Conservation (phyloP, 1,140 invertebrate genomes). For the Odontomachus brunneus region DNA sequence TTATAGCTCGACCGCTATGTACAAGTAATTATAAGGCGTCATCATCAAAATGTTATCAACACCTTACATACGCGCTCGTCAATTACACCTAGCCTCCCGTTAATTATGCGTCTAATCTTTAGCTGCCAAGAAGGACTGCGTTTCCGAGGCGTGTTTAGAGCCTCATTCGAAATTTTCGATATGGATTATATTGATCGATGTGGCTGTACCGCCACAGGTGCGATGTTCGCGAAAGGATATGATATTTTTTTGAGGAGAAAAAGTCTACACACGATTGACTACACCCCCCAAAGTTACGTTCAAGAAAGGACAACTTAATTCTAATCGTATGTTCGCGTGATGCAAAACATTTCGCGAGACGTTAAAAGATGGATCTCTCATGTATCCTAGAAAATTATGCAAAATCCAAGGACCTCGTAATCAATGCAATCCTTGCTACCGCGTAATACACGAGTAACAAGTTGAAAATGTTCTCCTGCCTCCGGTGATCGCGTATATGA, state of each 20-base stretch:
- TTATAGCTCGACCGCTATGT: constrained; percentile 43
- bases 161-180: constrained; percentile 1
- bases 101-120: constrained; percentile 16
- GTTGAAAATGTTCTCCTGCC: neutral
- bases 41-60: constrained; percentile 35
- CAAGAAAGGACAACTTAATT: constrained; percentile 38
- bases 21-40: constrained; percentile 56
- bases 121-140: constrained; percentile 41
- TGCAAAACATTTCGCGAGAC: constrained; percentile 6
- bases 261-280: neutral
- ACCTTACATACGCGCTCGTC: constrained; percentile 11
- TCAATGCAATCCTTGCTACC: neutral
- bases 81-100: constrained; percentile 13
- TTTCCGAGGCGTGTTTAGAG: neutral
- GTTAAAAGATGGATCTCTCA: constrained; percentile 7
- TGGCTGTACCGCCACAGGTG: constrained; percentile 14
- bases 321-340: constrained; percentile 16
- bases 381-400: constrained; percentile 27
- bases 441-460: constrained; percentile 3
- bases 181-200: constrained; percentile 15
- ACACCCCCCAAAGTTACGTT: constrained; percentile 21
- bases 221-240: neutral
- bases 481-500: constrained; percentile 8
- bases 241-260: neutral
- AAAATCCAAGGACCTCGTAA: constrained; percentile 7